Percentiles rank a stretch among this genome's conserved stretches.
phyloP scores from a whole-genome alignment of 2,797 vertebrate species.

The Brachyrhaphis roseni region DNA sequence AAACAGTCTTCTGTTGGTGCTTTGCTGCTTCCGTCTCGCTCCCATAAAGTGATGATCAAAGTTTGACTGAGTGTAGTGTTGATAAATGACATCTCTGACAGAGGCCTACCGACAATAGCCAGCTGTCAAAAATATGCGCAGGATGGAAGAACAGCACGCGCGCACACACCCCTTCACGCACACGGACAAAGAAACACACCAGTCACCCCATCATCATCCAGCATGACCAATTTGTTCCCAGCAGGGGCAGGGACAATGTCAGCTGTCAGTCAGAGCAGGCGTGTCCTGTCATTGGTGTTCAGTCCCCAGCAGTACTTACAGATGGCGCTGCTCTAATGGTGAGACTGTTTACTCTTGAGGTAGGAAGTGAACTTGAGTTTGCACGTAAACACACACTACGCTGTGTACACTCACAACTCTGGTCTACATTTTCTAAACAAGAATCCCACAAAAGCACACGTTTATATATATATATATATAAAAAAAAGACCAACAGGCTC shows the following conservation, averaged over 20 bases:
- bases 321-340: constrained; percentile 48
- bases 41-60: constrained; percentile 34
- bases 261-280: constrained; percentile 59
- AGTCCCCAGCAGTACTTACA: constrained; percentile 43
- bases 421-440: constrained; percentile 26
- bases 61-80: constrained; percentile 50
- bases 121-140: constrained; percentile 59
- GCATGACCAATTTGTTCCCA: constrained; percentile 67
- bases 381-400: constrained; percentile 5
- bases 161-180: constrained; percentile 10
- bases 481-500: constrained; percentile 34
- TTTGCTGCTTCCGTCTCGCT: constrained; percentile 12
- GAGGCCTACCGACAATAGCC: constrained; percentile 62
- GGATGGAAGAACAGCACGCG: constrained; percentile 26
- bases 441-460: constrained; percentile 11
- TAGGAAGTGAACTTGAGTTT: constrained; percentile 6
- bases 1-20: neutral
- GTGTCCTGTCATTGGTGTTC: constrained; percentile 46
- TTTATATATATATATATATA: neutral
- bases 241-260: constrained; percentile 50
- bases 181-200: constrained; percentile 16
- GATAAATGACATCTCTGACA: constrained; percentile 64
- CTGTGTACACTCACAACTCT: neutral
- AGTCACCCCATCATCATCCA: constrained; percentile 62
- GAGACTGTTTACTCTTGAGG: constrained; percentile 46